These are phyloP conservation scores for Nautilus pompilius DNA, from an alignment of 1,140 invertebrate genomes.

Conservation along the genomic window DNA sequence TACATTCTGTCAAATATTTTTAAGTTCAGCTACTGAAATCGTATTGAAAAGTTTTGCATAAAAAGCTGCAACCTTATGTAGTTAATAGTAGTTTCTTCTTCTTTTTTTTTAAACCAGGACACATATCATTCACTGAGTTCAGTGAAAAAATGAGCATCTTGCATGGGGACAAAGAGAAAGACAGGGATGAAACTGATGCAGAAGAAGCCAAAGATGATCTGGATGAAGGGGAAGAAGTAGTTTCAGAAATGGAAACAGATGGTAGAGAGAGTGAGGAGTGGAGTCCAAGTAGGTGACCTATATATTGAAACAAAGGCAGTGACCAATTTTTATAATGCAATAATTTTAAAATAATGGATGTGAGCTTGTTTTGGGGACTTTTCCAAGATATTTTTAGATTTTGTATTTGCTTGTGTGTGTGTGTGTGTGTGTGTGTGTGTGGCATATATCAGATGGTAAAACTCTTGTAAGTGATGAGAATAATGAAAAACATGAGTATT, in stretches of 20 bases:
- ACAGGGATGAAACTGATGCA: neutral
- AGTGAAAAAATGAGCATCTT: conserved; percentile 4
- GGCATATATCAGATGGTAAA: too few species aligned
- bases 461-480: too few species aligned
- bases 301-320: neutral
- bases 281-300: neutral
- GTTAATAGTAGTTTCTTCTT: neutral
- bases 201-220: neutral
- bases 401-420: too few species aligned
- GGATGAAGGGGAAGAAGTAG: neutral
- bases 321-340: neutral
- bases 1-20: too few species aligned
- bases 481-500: too few species aligned
- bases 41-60: too few species aligned
- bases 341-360: neutral
- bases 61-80: too few species aligned
- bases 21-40: too few species aligned
- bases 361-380: too few species aligned
- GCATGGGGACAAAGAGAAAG: neutral
- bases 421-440: too few species aligned
- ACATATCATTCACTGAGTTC: conserved; percentile 5
- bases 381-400: too few species aligned
- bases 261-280: neutral
- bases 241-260: neutral
- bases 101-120: neutral